phyloP scores from a whole-genome alignment of 2,888 invertebrate species.

The Trichogramma dendrolimi region DNA sequence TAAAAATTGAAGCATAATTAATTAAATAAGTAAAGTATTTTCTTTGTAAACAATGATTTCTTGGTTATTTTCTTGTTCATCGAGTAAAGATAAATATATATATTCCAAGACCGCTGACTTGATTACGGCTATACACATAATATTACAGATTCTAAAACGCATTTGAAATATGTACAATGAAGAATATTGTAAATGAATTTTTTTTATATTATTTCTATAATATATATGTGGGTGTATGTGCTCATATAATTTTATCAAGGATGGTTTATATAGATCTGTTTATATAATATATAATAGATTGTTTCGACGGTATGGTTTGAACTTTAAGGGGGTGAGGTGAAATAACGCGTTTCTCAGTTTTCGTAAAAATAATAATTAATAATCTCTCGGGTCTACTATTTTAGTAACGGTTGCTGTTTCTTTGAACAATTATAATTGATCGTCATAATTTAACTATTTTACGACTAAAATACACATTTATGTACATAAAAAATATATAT shows the following conservation, averaged over 20 bases:
- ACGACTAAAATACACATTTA: constrained; percentile 37
- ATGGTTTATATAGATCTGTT: constrained; percentile 16
- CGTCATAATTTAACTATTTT: not conserved
- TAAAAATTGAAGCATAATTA: no score
- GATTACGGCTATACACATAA: constrained; percentile 21
- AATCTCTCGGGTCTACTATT: constrained; percentile 29
- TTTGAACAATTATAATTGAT: not conserved
- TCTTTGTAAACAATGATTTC: no score
- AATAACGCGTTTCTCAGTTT: constrained; percentile 26
- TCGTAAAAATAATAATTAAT: constrained; percentile 22
- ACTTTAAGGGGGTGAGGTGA: constrained; percentile 26
- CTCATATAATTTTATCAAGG: constrained; percentile 29
- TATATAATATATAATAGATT: constrained; percentile 24
- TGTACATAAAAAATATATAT: constrained; percentile 47
- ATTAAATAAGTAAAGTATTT: no score
- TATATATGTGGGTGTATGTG: constrained; percentile 26
- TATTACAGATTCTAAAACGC: constrained; percentile 36
- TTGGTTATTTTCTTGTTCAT: no score
- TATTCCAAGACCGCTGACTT: constrained; percentile 27
- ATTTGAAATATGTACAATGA: constrained; percentile 50
- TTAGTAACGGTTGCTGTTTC: constrained; percentile 20
- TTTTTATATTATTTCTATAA: constrained; percentile 20
- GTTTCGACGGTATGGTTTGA: constrained; percentile 28
- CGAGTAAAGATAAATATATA: constrained; percentile 9
- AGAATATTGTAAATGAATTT: constrained; percentile 37